Evolutionary conservation across 2,888 invertebrate genomes (phyloP).

Genomic region (Griposia aprilina): DNA sequence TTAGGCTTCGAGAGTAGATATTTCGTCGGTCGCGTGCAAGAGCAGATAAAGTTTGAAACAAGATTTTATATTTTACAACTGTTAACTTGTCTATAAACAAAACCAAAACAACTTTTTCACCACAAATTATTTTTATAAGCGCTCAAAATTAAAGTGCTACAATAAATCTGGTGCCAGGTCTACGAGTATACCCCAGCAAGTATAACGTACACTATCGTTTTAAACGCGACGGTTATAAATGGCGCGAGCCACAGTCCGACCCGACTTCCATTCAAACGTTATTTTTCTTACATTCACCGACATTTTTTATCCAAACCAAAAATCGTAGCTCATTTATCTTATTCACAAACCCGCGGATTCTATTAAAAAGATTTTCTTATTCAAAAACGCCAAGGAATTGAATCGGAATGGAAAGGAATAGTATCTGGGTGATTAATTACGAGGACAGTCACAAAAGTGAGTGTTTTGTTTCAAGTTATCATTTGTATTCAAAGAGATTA

Average conservation of each 20-base stretch:
- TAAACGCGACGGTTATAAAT: constrained; percentile 71
- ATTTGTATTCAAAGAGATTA: constrained; percentile 69
- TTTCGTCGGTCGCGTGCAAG: neutral
- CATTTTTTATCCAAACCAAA: constrained; percentile 76
- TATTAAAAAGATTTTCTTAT: constrained; percentile 82
- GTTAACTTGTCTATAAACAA: neutral
- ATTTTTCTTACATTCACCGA: constrained; percentile 71
- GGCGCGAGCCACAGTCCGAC: constrained; percentile 63
- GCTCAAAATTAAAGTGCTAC: constrained; percentile 44
- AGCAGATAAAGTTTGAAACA: neutral
- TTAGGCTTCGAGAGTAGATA: neutral
- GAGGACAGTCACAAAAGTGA: constrained; percentile 71
- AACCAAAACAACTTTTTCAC: constrained; percentile 10
- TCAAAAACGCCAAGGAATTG: constrained; percentile 81
- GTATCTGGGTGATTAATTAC: constrained; percentile 80
- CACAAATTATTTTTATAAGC: constrained; percentile 35
- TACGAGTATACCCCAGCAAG: constrained; percentile 42
- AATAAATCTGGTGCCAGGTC: constrained; percentile 51
- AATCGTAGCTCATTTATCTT: constrained; percentile 77
- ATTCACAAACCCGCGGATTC: constrained; percentile 74
- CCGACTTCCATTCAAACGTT: constrained; percentile 71
- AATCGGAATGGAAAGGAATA: constrained; percentile 78
- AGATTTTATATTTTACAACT: constrained; percentile 14
- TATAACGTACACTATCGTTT: constrained; percentile 55
- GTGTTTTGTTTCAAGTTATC: constrained; percentile 74